phyloP scores from a whole-genome alignment of 2,888 invertebrate species.

The Sussaba pulchella region DNA sequence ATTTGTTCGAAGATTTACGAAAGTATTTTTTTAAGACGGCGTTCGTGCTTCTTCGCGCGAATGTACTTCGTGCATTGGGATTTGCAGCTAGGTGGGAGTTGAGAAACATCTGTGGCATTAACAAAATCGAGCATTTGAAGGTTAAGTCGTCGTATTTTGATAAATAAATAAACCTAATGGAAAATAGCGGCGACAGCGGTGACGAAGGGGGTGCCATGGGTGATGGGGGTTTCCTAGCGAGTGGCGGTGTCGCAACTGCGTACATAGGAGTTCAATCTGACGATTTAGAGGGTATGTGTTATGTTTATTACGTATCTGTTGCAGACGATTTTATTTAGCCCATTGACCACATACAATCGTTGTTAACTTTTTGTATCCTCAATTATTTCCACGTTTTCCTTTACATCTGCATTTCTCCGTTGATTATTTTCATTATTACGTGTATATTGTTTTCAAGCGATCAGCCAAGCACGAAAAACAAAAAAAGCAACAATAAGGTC shows the following conservation, averaged over 20 bases:
- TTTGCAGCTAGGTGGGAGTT: neutral
- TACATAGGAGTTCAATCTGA: slow-evolving; percentile 82
- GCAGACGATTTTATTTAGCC: too few relatives aligned
- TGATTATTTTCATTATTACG: neutral
- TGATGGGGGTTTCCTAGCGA: slow-evolving; percentile 77
- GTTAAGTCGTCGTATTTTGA: neutral
- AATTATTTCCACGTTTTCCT: neutral
- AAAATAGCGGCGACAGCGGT: slow-evolving; percentile 83
- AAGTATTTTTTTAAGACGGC: too few relatives aligned
- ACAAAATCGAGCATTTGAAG: neutral
- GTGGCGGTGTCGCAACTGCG: slow-evolving; percentile 76
- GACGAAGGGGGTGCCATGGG: slow-evolving; percentile 82
- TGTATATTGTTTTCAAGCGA: neutral
- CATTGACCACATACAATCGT: neutral
- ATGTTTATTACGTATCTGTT: neutral
- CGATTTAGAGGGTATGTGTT: slow-evolving; percentile 81
- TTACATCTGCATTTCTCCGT: too few relatives aligned
- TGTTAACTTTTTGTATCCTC: slow-evolving; percentile 9
- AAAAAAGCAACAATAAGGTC: slow-evolving; percentile 5
- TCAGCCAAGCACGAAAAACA: neutral
- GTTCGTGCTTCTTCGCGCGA: too few relatives aligned
- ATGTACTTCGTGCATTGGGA: too few relatives aligned
- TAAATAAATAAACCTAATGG: slow-evolving; percentile 72
- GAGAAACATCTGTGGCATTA: slow-evolving; percentile 14
- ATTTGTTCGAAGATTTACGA: too few relatives aligned